Evolutionary conservation across 1,140 invertebrate species (phyloP), one percentile per base, ranked within the genome.

Genomic region (Grapholita molesta): DNA sequence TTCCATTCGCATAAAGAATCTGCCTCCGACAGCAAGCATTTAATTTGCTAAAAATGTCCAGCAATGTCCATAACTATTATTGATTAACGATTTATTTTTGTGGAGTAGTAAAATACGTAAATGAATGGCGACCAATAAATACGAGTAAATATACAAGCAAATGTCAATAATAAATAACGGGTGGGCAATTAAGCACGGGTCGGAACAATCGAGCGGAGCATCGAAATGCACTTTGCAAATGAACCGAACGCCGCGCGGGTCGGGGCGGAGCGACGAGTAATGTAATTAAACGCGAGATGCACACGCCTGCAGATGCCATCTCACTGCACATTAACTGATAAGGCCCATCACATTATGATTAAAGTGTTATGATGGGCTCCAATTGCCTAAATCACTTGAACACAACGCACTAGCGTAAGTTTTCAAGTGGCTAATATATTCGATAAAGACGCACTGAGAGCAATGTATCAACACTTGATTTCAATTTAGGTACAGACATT

Each of bases 161-260:
- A 83, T 77, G 78, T 79, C 84, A 83, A 86, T 84, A 87, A 88
- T 90, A 88, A 88, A 88, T 89, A 85, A 85, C 82, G 78, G 77
- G 76, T 72, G 80, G 80, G 80, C 88, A 90, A 92, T 91, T 90
- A 91, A 89, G 80, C 77, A 69, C 78, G 73, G 83, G 82, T 84
- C 80, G 85, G 79, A 81, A 89, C 84, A 89, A 89, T 85, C 77
- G 82, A 76, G 76, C 78, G 68, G 70, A 79, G 84, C 89, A 92
- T 90, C 86, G 84, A 92, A 92, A 90, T 92, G 89, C 88, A 92
- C 89, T 92, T 90, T 86, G 86, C 86, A 91, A 92, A 92, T 89
- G 87, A 91, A 89, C 84, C 82, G 81, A 86, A 84, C 75, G 74
- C 79, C 69, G 35, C 72, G 74, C 75, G 75, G 80, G 68, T 30